phyloP scores from a whole-genome alignment of 2,113 vertebrate species.

The Orthonyx spaldingii region DNA sequence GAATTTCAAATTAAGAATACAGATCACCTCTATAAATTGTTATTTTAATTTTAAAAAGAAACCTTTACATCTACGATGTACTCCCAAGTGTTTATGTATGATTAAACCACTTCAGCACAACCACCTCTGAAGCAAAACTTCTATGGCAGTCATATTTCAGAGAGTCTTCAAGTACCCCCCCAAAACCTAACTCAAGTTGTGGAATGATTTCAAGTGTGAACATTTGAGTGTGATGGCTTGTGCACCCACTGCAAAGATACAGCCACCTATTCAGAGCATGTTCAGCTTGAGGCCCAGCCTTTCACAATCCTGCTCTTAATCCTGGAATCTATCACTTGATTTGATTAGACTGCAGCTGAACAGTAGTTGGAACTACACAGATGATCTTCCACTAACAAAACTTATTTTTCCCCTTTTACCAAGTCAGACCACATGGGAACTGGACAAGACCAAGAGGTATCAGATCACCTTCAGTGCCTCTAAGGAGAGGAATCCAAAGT shows the following conservation, averaged over 20 bases:
- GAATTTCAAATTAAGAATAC: background rate
- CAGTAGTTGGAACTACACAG: background rate
- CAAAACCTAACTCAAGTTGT: background rate
- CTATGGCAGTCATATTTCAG: background rate
- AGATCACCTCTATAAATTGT: background rate
- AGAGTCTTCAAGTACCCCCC: background rate
- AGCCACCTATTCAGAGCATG: background rate
- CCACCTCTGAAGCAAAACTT: background rate
- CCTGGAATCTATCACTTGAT: background rate
- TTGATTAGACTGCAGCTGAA: background rate
- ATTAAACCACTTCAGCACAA: background rate
- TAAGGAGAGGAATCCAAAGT: slow-evolving; percentile 92
- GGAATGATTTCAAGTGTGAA: background rate
- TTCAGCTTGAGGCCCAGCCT: background rate
- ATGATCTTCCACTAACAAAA: background rate
- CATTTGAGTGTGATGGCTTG: background rate
- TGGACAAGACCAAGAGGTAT: background rate
- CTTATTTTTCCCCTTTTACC: background rate
- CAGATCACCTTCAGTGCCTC: slow-evolving; percentile 89
- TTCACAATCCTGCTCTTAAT: background rate
- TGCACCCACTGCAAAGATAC: background rate
- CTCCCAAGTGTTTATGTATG: background rate
- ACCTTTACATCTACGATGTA: background rate
- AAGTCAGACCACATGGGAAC: background rate
- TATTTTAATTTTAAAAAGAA: background rate